Conservation (phyloP, 2,797 vertebrate species). For the Leptoclinus maculatus region DNA sequence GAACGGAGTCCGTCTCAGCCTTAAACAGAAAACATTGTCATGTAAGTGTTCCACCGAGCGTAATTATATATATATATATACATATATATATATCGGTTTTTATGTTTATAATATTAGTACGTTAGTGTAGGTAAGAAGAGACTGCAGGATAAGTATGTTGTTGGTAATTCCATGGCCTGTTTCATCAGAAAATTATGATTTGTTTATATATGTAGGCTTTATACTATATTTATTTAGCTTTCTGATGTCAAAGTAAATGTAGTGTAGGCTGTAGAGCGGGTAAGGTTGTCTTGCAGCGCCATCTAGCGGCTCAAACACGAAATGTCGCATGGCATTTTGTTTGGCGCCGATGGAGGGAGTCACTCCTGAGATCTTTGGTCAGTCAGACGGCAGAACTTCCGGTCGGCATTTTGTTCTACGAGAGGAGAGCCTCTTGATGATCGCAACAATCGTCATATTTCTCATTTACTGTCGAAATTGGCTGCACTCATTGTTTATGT, state of each 20-base stretch:
- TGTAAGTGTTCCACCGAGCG: background rate
- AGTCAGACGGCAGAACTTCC: conserved; percentile 84
- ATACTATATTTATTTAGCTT: background rate
- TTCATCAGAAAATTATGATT: background rate
- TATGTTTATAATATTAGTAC: background rate
- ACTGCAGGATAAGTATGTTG: background rate
- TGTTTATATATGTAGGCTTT: background rate
- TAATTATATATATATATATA: background rate
- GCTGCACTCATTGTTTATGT: conserved; percentile 68
- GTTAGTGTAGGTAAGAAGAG: background rate
- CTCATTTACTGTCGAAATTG: conserved; percentile 78
- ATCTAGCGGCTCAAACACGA: conserved; percentile 11
- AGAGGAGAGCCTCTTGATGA: conserved; percentile 83
- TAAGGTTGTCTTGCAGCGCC: conserved; percentile 33
- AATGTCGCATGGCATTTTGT: conserved; percentile 77
- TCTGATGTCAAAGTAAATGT: background rate
- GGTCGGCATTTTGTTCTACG: conserved; percentile 87
- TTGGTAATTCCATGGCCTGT: background rate
- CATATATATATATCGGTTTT: too few relatives aligned
- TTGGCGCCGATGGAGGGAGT: conserved; percentile 85
- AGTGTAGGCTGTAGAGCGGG: too few relatives aligned
- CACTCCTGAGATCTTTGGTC: conserved; percentile 82
- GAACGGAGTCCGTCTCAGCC: background rate
- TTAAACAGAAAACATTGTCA: background rate
- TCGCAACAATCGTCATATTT: conserved; percentile 86